Evolutionary conservation across 2,888 invertebrate species (phyloP).

Genomic region (Crioceris asparagi): DNA sequence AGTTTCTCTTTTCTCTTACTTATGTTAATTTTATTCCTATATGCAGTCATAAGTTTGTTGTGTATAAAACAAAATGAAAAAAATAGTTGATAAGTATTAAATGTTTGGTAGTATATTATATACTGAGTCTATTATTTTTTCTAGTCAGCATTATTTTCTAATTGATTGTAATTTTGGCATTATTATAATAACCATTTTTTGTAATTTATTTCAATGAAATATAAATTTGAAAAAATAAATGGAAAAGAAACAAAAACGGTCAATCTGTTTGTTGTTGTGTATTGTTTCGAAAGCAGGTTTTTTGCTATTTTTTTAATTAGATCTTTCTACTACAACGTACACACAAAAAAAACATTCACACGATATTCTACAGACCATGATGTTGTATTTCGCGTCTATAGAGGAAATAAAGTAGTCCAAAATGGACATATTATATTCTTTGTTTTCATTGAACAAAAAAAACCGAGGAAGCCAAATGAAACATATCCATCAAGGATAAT

Average conservation of each 20-base stretch:
- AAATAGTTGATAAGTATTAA: constrained; percentile 32
- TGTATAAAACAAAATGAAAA: constrained; percentile 30
- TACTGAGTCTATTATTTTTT: constrained; percentile 25
- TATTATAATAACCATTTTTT: constrained; percentile 25
- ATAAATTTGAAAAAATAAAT: constrained; percentile 24
- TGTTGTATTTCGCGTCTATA: constrained; percentile 27
- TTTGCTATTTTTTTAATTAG: no score
- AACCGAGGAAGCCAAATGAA: not conserved
- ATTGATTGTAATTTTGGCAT: constrained; percentile 24
- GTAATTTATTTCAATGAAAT: constrained; percentile 31
- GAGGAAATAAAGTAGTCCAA: constrained; percentile 40
- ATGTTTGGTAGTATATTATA: constrained; percentile 30
- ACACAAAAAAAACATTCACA: no score
- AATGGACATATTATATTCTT: constrained; percentile 32
- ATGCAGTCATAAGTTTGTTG: constrained; percentile 28
- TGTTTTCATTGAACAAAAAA: constrained; percentile 12
- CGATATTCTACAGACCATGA: constrained; percentile 2
- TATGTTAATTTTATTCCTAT: constrained; percentile 23
- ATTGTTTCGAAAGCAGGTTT: no score
- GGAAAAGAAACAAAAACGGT: no score
- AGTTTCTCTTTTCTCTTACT: constrained; percentile 20
- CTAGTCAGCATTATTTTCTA: constrained; percentile 26
- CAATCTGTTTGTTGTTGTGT: no score
- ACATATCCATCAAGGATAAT: not conserved
- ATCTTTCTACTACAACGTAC: no score